Evolutionary conservation across 2,113 vertebrate species (phyloP).

Genomic region (Butorides virescens): DNA sequence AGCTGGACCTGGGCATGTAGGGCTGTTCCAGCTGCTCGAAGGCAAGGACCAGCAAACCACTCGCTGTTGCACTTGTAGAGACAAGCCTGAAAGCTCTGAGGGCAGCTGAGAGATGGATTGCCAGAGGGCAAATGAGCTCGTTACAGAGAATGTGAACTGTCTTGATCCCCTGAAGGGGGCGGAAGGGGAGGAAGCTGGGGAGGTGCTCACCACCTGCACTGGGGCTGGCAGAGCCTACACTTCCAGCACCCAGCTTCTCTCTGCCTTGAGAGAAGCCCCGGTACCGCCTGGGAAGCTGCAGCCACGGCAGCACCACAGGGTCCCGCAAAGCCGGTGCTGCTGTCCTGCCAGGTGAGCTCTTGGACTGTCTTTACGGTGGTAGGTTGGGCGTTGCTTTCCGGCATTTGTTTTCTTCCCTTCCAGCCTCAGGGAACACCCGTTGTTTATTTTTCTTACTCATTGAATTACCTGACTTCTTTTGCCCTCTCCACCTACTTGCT

Average conservation of each 20-base stretch:
- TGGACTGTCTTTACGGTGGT: neutral
- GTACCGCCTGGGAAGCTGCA: neutral
- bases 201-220: neutral
- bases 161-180: neutral
- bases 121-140: neutral
- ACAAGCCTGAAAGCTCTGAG: neutral
- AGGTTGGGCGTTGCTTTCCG: neutral
- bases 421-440: neutral
- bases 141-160: neutral
- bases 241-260: neutral
- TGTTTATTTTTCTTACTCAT: neutral
- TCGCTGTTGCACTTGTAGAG: neutral
- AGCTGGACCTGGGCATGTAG: rapidly evolving
- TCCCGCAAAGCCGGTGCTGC: rapidly evolving
- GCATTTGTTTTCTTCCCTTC: neutral
- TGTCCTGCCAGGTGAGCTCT: neutral
- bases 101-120: neutral
- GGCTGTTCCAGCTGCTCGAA: rapidly evolving
- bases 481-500: neutral
- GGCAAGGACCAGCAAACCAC: neutral
- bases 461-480: neutral
- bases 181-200: neutral
- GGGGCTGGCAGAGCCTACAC: neutral
- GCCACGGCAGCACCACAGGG: rapidly evolving
- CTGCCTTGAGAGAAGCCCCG: rapidly evolving